These are phyloP conservation scores for Euura saliciscinereae DNA, from an alignment of 1,140 invertebrate genomes.

Conservation along the genomic window DNA sequence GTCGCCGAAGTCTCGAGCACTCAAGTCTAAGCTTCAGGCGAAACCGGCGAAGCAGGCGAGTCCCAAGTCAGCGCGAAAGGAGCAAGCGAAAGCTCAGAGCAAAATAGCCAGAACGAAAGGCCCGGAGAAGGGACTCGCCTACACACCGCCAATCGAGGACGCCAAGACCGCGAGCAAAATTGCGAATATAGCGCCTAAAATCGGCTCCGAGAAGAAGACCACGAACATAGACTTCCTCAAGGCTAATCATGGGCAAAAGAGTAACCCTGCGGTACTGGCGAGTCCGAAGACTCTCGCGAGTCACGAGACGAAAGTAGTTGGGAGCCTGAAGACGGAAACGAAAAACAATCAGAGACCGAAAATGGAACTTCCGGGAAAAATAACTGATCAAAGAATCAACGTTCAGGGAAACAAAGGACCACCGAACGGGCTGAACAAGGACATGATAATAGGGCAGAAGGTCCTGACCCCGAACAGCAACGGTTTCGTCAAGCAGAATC, in stretches of 20 bases:
- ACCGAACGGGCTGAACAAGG: constrained; percentile 43
- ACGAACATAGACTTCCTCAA: constrained; percentile 46
- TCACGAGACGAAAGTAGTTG: constrained; percentile 36
- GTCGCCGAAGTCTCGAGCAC: constrained; percentile 44
- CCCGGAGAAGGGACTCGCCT: constrained; percentile 36
- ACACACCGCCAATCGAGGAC: constrained; percentile 36
- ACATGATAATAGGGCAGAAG: constrained; percentile 38
- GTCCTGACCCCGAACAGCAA: constrained; percentile 35
- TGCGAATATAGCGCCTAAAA: constrained; percentile 31
- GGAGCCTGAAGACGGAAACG: constrained; percentile 31
- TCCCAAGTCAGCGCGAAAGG: constrained; percentile 48
- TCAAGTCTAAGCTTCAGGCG: constrained; percentile 51
- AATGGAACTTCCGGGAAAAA: constrained; percentile 47
- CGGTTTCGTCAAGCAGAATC: constrained; percentile 40
- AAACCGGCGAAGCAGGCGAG: constrained; percentile 49
- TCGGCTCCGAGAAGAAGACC: constrained; percentile 38
- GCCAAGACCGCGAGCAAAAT: constrained; percentile 37
- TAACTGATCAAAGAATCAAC: constrained; percentile 42
- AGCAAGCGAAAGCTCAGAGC: constrained; percentile 47
- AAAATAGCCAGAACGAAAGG: constrained; percentile 46
- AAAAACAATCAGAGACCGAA: constrained; percentile 43
- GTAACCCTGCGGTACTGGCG: constrained; percentile 26
- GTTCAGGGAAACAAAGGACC: constrained; percentile 37
- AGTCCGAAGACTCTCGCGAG: constrained; percentile 29
- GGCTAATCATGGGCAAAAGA: constrained; percentile 18